These are phyloP conservation scores for Pelecanus crispus DNA, from an alignment of 2,113 vertebrate genomes.

Conservation along the genomic window DNA sequence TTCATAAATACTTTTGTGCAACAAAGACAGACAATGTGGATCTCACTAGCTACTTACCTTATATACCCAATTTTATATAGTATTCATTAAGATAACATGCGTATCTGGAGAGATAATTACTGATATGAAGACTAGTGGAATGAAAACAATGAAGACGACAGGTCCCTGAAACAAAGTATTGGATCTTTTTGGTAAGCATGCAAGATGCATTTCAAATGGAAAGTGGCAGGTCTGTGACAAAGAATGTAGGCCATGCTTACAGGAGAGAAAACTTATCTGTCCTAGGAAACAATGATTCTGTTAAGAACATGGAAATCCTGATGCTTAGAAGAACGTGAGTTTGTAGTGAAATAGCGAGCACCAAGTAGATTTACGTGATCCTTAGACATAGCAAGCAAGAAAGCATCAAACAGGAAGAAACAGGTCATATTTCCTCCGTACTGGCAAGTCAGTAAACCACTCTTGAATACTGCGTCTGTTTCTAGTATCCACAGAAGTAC, in stretches of 20 bases:
- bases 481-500: neutral
- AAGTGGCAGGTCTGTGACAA: neutral
- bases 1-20: neutral
- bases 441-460: neutral
- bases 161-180: neutral
- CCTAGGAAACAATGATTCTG: neutral
- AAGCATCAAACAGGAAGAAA: neutral
- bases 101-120: neutral
- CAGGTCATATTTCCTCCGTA: neutral
- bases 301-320: neutral
- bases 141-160: neutral
- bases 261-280: neutral
- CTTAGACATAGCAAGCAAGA: neutral
- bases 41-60: neutral
- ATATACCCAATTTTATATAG: neutral
- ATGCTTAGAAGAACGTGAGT: neutral
- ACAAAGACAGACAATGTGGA: neutral
- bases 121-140: fast-evolving
- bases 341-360: neutral
- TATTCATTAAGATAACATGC: neutral
- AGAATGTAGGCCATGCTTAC: neutral
- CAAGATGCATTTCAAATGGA: neutral
- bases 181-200: neutral
- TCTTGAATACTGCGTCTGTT: neutral
- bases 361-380: neutral